These are phyloP conservation scores for Trichopoda pennipes DNA, from an alignment of 2,888 invertebrate genomes.

Conservation along the genomic window DNA sequence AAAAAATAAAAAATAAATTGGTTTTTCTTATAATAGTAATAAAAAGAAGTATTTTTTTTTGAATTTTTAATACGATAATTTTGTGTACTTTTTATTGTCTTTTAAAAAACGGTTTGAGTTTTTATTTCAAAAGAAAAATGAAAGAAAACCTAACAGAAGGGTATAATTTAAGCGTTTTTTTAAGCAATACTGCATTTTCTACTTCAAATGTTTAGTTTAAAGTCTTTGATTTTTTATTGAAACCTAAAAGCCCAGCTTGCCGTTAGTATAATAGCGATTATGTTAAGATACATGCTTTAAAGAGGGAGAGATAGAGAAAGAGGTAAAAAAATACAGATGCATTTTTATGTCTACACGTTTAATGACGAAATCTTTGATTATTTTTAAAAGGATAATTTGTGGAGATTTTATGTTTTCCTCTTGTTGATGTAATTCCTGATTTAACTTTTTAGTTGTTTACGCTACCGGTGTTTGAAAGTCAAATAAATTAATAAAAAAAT, in stretches of 20 bases:
- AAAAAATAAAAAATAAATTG: conserved; percentile 7
- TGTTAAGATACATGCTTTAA: conserved; percentile 24
- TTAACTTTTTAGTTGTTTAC: conserved; percentile 2
- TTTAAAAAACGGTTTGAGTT: conserved; percentile 24
- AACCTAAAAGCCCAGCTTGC: conserved; percentile 16
- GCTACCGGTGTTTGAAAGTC: conserved; percentile 27
- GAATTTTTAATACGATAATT: conserved; percentile 37
- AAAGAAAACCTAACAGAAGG: conserved; percentile 25
- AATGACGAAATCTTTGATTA: conserved; percentile 54
- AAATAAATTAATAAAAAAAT: conserved; percentile 17
- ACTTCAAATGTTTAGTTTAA: conserved; percentile 37
- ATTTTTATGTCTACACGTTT: conserved; percentile 53
- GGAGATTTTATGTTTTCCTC: conserved; percentile 29
- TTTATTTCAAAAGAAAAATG: conserved; percentile 25
- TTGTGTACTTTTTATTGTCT: conserved; percentile 1
- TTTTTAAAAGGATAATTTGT: conserved; percentile 35
- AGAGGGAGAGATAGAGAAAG: conserved; percentile 25
- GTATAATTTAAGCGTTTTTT: conserved; percentile 42
- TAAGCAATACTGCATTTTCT: conserved; percentile 50
- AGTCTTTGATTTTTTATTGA: conserved; percentile 33
- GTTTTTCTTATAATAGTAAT: conserved; percentile 15
- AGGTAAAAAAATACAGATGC: conserved; percentile 41
- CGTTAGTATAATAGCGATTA: not conserved
- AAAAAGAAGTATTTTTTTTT: conserved; percentile 43
- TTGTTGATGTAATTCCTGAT: conserved; percentile 17